A percentile compares a stretch with the other conserved stretches of the same genome.
Evolutionary conservation across 2,888 invertebrate genomes (phyloP).

Genomic region (Poecilobothrus nobilitatus): DNA sequence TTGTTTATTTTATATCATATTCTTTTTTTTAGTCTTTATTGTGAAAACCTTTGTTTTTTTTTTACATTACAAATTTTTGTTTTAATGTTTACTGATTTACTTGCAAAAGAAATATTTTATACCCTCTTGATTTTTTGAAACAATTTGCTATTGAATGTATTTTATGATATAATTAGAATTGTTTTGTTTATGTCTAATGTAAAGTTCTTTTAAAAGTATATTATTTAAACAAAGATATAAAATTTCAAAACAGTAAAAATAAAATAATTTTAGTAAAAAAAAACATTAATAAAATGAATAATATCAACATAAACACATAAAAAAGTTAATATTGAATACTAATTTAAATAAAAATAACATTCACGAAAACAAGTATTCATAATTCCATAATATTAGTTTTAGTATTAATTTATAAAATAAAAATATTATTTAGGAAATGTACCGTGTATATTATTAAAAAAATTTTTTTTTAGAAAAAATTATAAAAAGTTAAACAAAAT

Average conservation of each 20-base stretch:
- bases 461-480: not conserved
- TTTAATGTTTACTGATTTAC: too few relatives aligned
- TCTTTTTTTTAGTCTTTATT: too few relatives aligned
- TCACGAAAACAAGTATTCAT: not conserved
- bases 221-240: not conserved
- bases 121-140: too few relatives aligned
- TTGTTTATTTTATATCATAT: not conserved
- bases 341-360: not conserved
- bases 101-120: too few relatives aligned
- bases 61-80: too few relatives aligned
- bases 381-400: slow-evolving; percentile 1
- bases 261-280: not conserved
- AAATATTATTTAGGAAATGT: slow-evolving; percentile 1
- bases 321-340: not conserved
- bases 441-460: not conserved
- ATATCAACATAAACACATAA: not conserved
- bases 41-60: too few relatives aligned
- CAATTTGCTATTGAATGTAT: too few relatives aligned
- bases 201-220: too few relatives aligned
- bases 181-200: too few relatives aligned
- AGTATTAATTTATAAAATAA: slow-evolving; percentile 3
- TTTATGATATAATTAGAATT: too few relatives aligned
- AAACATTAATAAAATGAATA: not conserved
- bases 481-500: not conserved
- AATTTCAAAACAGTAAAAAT: not conserved